Evolutionary conservation across 2,888 invertebrate species (phyloP), one percentile per base, ranked within the genome.

Genomic region (Buathra laborator): DNA sequence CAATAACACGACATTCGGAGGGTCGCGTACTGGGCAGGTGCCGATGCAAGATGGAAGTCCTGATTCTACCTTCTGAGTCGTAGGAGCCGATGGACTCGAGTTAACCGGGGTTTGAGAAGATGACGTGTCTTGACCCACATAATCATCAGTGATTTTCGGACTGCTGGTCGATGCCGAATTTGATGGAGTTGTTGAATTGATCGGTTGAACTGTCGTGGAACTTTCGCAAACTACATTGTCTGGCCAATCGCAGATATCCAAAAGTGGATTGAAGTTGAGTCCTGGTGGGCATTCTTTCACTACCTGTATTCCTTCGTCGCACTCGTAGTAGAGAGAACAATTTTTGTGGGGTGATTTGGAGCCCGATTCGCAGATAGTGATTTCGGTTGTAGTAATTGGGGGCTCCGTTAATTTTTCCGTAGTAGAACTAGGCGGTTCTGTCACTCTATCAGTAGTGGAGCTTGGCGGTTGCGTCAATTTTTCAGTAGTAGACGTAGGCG

Each of bases 271-370:
- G 72, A 86, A 91, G 3, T 87, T 66, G 3, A 89, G 81, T 12
- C 85, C 80, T 1, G 51, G 2, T 29, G 88, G 88, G 71, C 91
- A 91, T 16, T 78, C 16, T 46, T 24, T 59, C 0, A 72, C 1
- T 3, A 82, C 62, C 53, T 88, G 88, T 5, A 19, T 5, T 0
- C 88, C 90, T 5, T 70, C 16, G 0, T 75, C 64, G 14, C 92
- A 91, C 43, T 87, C 72, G 66, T 89, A 90, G 71, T 88, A 91
- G 2, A 59, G 12, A 0, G 86, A 79, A 66, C 91, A 91, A 37
- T 88, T 43, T 29, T 83, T 82, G 67, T 91, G 86, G 0, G 88
- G 48, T 19, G 82, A 6, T 10, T 84, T 82, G 32, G 16, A 2
- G n/a, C 76, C 85, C 9, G 70, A 14, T 32, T 62, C 59, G 10